phyloP scores from a whole-genome alignment of 2,888 invertebrate genomes.

The Apantesis nais region DNA sequence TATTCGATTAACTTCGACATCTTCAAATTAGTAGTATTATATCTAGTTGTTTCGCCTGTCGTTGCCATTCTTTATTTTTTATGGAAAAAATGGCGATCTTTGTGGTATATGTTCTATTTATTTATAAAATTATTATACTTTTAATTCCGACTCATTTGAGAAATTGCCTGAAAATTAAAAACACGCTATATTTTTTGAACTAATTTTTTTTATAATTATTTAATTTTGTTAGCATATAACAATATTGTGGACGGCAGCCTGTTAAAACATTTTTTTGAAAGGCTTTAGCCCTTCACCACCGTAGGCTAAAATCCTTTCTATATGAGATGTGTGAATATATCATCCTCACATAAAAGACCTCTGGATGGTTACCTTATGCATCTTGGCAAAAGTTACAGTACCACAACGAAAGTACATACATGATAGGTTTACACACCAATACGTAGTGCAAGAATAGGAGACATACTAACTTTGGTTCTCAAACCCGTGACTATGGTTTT shows the following conservation, averaged over 20 bases:
- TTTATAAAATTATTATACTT: not conserved
- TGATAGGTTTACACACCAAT: too few relatives aligned
- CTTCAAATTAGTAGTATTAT: slow-evolving; percentile 63
- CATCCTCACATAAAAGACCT: too few relatives aligned
- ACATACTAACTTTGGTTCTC: not conserved
- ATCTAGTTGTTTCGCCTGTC: slow-evolving; percentile 63
- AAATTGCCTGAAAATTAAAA: not conserved
- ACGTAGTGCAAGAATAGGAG: too few relatives aligned
- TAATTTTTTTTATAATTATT: too few relatives aligned
- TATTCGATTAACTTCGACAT: slow-evolving; percentile 27
- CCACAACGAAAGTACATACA: too few relatives aligned
- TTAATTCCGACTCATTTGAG: slow-evolving; percentile 1
- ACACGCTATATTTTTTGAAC: not conserved
- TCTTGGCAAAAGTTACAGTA: too few relatives aligned
- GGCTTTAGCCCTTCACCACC: not conserved
- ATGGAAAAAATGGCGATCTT: slow-evolving; percentile 66
- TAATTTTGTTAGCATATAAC: not conserved
- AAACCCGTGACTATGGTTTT: too few relatives aligned
- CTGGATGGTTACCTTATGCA: too few relatives aligned
- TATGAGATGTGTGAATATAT: too few relatives aligned
- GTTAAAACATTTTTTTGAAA: not conserved
- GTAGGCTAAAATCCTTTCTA: too few relatives aligned
- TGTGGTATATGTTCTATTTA: slow-evolving; percentile 37
- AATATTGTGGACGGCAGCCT: not conserved
- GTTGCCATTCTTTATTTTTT: slow-evolving; percentile 74